A percentile compares a stretch with the other conserved stretches of the same genome.
phyloP scores from a whole-genome alignment of 92 coral and sea anemone genomes.

The Hydrozoanthus gracilis region DNA sequence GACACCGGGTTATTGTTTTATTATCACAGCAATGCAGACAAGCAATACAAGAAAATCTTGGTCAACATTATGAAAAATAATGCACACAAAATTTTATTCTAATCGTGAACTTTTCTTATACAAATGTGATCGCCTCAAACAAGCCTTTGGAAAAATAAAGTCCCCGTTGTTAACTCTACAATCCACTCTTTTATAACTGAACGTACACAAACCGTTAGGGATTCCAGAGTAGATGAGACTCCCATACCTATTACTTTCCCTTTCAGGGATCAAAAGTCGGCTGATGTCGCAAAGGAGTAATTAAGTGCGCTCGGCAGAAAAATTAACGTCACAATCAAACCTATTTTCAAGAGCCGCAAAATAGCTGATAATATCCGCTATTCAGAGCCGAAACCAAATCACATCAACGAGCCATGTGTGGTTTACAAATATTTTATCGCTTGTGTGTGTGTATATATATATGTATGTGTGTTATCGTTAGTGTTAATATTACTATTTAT shows the following conservation, averaged over 20 bases:
- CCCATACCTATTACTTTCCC: slow-evolving; percentile 11
- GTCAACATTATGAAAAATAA: not conserved
- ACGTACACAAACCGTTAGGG: not conserved
- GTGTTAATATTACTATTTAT: no score
- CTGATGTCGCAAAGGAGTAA: slow-evolving; percentile 11
- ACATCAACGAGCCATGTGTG: slow-evolving; percentile 16
- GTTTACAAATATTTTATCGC: not conserved
- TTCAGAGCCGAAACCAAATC: not conserved
- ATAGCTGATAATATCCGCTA: slow-evolving; percentile 18
- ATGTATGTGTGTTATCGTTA: no score
- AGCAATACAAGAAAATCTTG: not conserved
- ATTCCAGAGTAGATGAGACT: not conserved
- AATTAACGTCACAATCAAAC: slow-evolving; percentile 1
- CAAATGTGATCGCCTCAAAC: not conserved
- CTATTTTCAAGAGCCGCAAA: slow-evolving; percentile 30
- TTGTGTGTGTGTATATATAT: no score
- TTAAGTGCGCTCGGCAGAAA: slow-evolving; percentile 6
- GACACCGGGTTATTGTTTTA: not conserved
- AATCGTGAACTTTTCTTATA: not conserved
- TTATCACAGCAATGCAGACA: slow-evolving; percentile 12
- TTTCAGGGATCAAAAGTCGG: slow-evolving; percentile 14
- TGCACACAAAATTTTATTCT: not conserved
- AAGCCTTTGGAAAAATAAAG: not conserved
- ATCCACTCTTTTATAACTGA: not conserved
- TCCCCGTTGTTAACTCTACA: not conserved